These are phyloP conservation scores for Epinephelus malabaricus DNA, from an alignment of 2,797 vertebrate species.

Conservation along the genomic window DNA sequence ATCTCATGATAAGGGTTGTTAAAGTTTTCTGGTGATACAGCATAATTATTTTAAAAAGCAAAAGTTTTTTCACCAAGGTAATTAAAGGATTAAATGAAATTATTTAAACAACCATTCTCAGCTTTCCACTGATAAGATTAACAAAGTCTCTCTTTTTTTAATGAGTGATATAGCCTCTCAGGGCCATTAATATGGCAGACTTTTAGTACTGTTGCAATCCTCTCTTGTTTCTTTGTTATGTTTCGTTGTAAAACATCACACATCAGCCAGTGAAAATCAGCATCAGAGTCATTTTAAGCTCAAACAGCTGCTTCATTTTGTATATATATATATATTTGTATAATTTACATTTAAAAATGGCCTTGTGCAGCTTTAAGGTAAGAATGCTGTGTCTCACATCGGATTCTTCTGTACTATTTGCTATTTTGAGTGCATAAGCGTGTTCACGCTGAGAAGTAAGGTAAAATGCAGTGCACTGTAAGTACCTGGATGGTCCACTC, in stretches of 20 bases:
- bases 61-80: neutral
- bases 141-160: neutral
- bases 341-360: too few relatives aligned
- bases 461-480: too few relatives aligned
- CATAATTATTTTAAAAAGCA: neutral
- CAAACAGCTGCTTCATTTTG: too few relatives aligned
- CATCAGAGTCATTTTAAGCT: too few relatives aligned
- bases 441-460: too few relatives aligned
- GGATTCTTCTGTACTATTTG: too few relatives aligned
- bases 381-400: too few relatives aligned
- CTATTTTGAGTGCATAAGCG: too few relatives aligned
- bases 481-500: too few relatives aligned
- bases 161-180: neutral
- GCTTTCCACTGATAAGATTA: neutral
- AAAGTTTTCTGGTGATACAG: neutral
- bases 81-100: neutral
- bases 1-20: neutral
- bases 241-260: neutral
- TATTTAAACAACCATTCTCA: neutral
- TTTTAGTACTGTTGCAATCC: neutral
- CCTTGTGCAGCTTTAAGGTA: too few relatives aligned
- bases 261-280: too few relatives aligned
- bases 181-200: neutral
- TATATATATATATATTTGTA: too few relatives aligned
- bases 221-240: neutral